Evolutionary conservation across 2,113 vertebrate species (phyloP).

Genomic region (Pseudorasbora parva): DNA sequence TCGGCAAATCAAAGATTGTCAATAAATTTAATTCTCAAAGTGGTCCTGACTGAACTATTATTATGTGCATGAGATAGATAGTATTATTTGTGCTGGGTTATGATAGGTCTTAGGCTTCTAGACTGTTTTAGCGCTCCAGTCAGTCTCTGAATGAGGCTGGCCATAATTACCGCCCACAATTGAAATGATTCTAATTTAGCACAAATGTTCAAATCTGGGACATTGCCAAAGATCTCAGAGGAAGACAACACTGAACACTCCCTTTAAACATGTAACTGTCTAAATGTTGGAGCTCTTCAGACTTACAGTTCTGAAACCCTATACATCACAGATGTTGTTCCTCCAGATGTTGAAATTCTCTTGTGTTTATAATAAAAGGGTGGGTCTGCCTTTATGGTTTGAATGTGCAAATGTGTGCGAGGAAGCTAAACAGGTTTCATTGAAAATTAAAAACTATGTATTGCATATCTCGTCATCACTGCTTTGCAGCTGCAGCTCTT

Average conservation of each 20-base stretch:
- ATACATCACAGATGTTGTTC: not conserved
- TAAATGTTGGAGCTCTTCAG: not conserved
- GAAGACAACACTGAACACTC: not conserved
- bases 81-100: too few species aligned
- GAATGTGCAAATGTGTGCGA: slow-evolving; percentile 27
- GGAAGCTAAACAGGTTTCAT: slow-evolving; percentile 15
- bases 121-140: not conserved
- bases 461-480: slow-evolving; percentile 59
- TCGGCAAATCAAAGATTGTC: too few species aligned
- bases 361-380: not conserved
- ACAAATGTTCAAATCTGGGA: not conserved
- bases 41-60: too few species aligned
- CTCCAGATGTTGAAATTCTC: slow-evolving; percentile 1
- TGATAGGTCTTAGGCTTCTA: not conserved
- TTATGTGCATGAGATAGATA: too few species aligned
- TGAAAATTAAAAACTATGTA: not conserved
- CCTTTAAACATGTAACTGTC: not conserved
- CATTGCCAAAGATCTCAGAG: not conserved
- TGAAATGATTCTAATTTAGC: not conserved
- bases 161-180: not conserved
- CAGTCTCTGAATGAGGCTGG: not conserved
- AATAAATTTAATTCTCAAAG: too few species aligned
- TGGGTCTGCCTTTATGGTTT: not conserved
- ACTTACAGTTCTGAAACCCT: not conserved
- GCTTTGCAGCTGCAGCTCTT: slow-evolving; percentile 57